Percentiles rank a stretch among this genome's conserved stretches.
Evolutionary conservation across 2,113 vertebrate genomes (phyloP).

Genomic region (Plecotus auritus): DNA sequence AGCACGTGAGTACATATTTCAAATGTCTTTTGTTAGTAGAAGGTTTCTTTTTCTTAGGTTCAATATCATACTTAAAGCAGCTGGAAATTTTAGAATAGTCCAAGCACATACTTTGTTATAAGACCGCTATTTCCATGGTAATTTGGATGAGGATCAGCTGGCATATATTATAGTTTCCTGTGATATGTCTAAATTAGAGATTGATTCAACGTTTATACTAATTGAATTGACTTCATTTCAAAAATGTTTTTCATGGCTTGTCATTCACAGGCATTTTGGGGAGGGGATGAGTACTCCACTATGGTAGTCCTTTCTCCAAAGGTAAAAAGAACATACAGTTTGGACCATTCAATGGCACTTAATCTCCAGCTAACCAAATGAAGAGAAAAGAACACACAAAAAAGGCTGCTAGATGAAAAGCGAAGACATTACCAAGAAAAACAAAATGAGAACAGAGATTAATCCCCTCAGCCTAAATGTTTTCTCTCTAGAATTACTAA

Average conservation of each 20-base stretch:
- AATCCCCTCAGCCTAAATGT: not conserved
- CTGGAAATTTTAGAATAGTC: constrained; percentile 26
- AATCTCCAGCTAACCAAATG: not conserved
- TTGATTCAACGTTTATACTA: constrained; percentile 32
- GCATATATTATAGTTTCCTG: constrained; percentile 2
- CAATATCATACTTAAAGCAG: constrained; percentile 3
- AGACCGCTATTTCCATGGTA: constrained; percentile 37
- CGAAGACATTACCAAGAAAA: not conserved
- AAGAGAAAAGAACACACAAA: not conserved
- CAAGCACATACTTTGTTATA: constrained; percentile 28
- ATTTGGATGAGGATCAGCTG: constrained; percentile 39
- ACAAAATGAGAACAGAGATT: not conserved
- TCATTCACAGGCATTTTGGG: not conserved
- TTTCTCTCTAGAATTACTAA: not conserved
- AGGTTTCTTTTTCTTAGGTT: constrained; percentile 16
- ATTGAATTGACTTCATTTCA: constrained; percentile 37
- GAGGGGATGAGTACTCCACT: not conserved
- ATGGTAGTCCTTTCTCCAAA: not conserved
- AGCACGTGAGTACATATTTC: not conserved
- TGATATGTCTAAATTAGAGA: constrained; percentile 20
- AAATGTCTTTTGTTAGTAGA: constrained; percentile 10
- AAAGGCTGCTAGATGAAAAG: not conserved
- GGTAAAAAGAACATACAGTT: not conserved
- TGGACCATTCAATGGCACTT: not conserved
- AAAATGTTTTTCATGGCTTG: not conserved